phyloP scores from a whole-genome alignment of 2,888 invertebrate genomes.

The Drosophila prostipennis region DNA sequence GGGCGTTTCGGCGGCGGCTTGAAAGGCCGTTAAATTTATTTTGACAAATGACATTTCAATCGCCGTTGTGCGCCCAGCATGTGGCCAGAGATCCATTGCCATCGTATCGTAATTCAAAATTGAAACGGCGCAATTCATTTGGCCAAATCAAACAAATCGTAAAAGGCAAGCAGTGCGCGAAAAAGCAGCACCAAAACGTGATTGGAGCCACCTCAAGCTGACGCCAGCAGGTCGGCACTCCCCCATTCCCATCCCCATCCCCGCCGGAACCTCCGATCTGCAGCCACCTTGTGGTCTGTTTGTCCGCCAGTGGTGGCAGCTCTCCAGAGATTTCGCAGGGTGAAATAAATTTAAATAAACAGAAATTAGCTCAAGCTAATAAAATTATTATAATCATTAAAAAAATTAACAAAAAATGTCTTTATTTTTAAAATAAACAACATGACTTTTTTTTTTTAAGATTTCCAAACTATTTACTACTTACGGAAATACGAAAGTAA shows the following conservation, averaged over 20 bases:
- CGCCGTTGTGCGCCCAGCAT: constrained; percentile 66
- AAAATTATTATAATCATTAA: too few species aligned
- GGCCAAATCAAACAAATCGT: constrained; percentile 77
- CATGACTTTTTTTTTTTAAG: too few species aligned
- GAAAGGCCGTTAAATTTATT: constrained; percentile 76
- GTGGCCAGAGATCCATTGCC: constrained; percentile 47
- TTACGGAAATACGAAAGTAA: too few species aligned
- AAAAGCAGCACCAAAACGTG: constrained; percentile 58
- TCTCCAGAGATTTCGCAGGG: not conserved
- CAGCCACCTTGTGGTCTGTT: constrained; percentile 40
- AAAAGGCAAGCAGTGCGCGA: constrained; percentile 72
- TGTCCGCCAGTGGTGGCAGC: constrained; percentile 1
- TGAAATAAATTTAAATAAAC: too few species aligned
- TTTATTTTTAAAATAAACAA: too few species aligned
- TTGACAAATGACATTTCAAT: constrained; percentile 83
- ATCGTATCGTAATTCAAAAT: constrained; percentile 68
- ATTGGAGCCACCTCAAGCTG: constrained; percentile 74
- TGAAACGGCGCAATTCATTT: constrained; percentile 78
- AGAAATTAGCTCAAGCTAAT: too few species aligned
- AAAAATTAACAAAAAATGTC: too few species aligned
- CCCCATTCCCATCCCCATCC: constrained; percentile 7
- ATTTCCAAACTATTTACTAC: too few species aligned
- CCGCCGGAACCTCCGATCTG: constrained; percentile 18
- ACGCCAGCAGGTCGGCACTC: constrained; percentile 58
- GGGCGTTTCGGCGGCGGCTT: constrained; percentile 53